Percentiles rank a stretch among this genome's conserved stretches.
phyloP scores from a whole-genome alignment of 2,888 invertebrate genomes.

The Meiosimyza decipiens region DNA sequence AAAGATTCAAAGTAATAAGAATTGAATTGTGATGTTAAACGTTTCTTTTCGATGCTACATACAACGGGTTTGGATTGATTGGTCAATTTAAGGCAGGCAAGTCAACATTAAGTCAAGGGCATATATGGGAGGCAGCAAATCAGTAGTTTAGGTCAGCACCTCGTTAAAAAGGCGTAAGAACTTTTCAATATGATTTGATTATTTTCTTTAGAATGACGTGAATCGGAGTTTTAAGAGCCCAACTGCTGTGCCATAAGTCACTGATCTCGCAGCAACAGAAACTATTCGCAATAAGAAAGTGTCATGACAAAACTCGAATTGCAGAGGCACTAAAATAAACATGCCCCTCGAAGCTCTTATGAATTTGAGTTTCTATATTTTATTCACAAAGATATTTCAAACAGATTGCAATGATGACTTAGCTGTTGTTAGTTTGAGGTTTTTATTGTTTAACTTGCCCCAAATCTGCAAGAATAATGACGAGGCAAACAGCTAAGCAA shows the following conservation, averaged over 20 bases:
- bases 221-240: too few relatives aligned
- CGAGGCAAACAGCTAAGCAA: background rate
- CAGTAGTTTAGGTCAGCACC: constrained; percentile 46
- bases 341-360: too few relatives aligned
- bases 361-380: too few relatives aligned
- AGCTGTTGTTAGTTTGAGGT: too few relatives aligned
- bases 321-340: too few relatives aligned
- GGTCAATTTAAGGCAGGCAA: constrained; percentile 12
- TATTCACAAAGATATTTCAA: too few relatives aligned
- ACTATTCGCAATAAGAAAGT: too few relatives aligned
- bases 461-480: constrained; percentile 15
- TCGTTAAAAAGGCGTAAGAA: constrained; percentile 44
- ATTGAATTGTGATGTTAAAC: constrained; percentile 23
- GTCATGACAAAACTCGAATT: too few relatives aligned
- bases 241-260: too few relatives aligned
- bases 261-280: too few relatives aligned
- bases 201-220: too few relatives aligned
- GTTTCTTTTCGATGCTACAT: background rate
- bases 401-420: too few relatives aligned
- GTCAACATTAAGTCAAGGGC: background rate
- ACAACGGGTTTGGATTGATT: constrained; percentile 6
- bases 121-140: constrained; percentile 6
- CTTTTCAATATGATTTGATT: constrained; percentile 35
- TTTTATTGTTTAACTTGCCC: constrained; percentile 9
- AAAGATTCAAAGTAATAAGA: constrained; percentile 2